These are phyloP conservation scores for Salvelinus namaycush DNA, from an alignment of 2,113 vertebrate species.

Conservation along the genomic window DNA sequence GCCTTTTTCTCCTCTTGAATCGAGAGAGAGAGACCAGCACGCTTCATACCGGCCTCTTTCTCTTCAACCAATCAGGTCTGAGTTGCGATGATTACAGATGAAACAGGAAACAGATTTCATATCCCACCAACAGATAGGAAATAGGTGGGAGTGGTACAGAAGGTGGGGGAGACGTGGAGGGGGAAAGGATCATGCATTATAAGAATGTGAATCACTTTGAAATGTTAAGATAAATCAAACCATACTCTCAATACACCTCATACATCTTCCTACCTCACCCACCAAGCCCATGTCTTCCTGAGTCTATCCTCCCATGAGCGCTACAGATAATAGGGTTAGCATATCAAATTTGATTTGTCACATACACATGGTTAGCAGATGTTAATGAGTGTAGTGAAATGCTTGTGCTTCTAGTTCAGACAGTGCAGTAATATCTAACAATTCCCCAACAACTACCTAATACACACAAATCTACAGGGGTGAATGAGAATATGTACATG, in stretches of 20 bases:
- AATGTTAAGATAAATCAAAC: not conserved
- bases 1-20: constrained; percentile 39
- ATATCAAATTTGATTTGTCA: too few species aligned
- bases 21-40: constrained; percentile 44
- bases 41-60: constrained; percentile 28
- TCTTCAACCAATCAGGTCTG: constrained; percentile 32
- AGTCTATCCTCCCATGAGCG: too few species aligned
- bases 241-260: not conserved
- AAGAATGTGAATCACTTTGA: constrained; percentile 21
- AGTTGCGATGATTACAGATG: constrained; percentile 58
- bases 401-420: too few species aligned
- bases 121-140: not conserved
- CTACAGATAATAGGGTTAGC: too few species aligned
- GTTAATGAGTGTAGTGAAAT: too few species aligned
- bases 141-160: constrained; percentile 37
- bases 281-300: too few species aligned
- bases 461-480: too few species aligned
- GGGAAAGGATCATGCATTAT: constrained; percentile 21
- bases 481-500: too few species aligned
- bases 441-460: too few species aligned
- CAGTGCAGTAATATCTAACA: too few species aligned
- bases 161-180: not conserved
- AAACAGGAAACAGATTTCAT: constrained; percentile 12
- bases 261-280: not conserved
- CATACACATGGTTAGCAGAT: too few species aligned